Evolutionary conservation across 2,797 vertebrate genomes (phyloP).

Genomic region (Tenualosa thibaudeaui): DNA sequence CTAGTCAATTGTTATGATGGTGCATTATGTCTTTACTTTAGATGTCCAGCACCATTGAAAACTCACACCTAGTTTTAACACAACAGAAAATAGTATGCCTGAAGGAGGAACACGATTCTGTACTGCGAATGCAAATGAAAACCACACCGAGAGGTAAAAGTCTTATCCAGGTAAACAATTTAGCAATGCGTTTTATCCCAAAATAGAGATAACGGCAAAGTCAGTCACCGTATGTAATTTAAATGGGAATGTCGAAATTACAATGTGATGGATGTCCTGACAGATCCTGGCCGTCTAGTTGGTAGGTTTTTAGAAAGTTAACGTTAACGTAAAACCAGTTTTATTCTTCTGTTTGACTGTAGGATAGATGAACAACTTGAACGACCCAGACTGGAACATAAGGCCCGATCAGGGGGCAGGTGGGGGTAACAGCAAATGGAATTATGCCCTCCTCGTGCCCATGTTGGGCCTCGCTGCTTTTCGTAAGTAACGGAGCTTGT

Average conservation of each 20-base stretch:
- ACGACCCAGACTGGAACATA: constrained; percentile 82
- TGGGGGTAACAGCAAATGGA: constrained; percentile 78
- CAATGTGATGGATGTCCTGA: not conserved
- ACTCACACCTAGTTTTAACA: not conserved
- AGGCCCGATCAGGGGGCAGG: constrained; percentile 66
- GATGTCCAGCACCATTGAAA: not conserved
- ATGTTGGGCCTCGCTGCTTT: constrained; percentile 82
- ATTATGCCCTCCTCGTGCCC: constrained; percentile 82
- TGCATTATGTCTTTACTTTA: not conserved
- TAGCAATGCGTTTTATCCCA: not conserved
- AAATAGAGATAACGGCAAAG: too few relatives aligned
- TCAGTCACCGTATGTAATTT: too few relatives aligned
- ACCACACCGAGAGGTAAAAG: not conserved
- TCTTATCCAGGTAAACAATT: not conserved
- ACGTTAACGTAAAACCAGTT: too few relatives aligned
- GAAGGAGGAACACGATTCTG: not conserved
- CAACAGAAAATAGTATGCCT: not conserved
- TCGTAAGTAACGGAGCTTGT: constrained; percentile 67
- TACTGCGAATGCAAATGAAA: not conserved
- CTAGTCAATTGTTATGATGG: not conserved
- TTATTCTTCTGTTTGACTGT: constrained; percentile 49
- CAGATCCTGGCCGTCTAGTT: not conserved
- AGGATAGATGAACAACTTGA: constrained; percentile 80
- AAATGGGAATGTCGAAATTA: too few relatives aligned
- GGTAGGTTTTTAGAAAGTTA: not conserved